Percentiles rank a stretch among this genome's conserved stretches.
These are phyloP conservation scores for Xylocampa areola DNA, from an alignment of 2,888 invertebrate species.

Conservation along the genomic window DNA sequence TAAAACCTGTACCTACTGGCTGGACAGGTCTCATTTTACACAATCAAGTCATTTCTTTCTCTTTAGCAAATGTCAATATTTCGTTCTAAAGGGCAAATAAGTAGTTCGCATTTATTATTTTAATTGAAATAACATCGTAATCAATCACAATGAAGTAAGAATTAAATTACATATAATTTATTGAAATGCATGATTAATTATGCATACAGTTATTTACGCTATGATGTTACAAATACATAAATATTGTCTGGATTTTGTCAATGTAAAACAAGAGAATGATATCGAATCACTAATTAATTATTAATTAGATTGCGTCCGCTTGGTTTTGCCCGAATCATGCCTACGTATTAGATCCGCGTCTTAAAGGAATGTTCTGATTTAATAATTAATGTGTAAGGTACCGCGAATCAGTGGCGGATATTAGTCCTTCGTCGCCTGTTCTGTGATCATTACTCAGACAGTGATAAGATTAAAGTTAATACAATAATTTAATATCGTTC, in stretches of 20 bases:
- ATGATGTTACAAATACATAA: conserved; percentile 21
- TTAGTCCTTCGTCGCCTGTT: conserved; percentile 63
- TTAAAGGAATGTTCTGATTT: conserved; percentile 79
- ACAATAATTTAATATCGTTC: conserved; percentile 35
- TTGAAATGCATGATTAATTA: conserved; percentile 4
- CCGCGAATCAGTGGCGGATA: conserved; percentile 83
- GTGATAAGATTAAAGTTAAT: conserved; percentile 59
- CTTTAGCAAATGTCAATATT: conserved; percentile 57
- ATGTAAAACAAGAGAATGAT: conserved; percentile 21
- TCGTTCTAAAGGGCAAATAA: conserved; percentile 53
- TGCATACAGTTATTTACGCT: conserved; percentile 10
- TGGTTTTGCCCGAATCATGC: conserved; percentile 58
- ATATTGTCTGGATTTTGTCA: conserved; percentile 45
- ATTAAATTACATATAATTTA: not conserved
- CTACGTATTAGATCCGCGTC: conserved; percentile 76
- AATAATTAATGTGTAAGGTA: conserved; percentile 84
- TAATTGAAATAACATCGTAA: conserved; percentile 28
- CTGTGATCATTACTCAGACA: conserved; percentile 66
- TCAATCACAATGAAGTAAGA: conserved; percentile 7
- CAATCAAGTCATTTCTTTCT: conserved; percentile 51
- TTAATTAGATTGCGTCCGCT: conserved; percentile 58
- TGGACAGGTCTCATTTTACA: conserved; percentile 46
- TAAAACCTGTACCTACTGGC: conserved; percentile 49
- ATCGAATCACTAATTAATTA: conserved; percentile 58
- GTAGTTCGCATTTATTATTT: conserved; percentile 33